Evolutionary conservation across 2,888 invertebrate species (phyloP).

Genomic region (Caenorhabditis sp.): DNA sequence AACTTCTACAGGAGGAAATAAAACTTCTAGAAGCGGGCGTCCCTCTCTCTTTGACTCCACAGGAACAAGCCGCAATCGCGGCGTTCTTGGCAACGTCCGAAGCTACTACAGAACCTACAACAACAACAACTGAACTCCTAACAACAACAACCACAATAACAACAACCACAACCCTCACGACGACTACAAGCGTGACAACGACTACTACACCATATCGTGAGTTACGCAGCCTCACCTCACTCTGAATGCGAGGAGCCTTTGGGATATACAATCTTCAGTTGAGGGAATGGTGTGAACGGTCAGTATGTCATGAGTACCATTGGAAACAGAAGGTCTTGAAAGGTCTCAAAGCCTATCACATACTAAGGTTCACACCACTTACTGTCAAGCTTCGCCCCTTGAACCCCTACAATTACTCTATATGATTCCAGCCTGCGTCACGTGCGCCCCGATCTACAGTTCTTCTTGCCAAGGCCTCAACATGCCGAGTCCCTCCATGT

Average conservation of each 20-base stretch:
- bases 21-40: not conserved
- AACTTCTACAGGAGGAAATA: not conserved
- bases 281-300: too few species aligned
- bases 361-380: too few species aligned
- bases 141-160: not conserved
- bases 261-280: too few species aligned
- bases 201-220: slow-evolving; percentile 10
- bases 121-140: not conserved
- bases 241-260: too few species aligned
- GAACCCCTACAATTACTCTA: too few species aligned
- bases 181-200: not conserved
- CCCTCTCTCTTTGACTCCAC: not conserved
- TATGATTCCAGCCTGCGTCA: slow-evolving; percentile 10
- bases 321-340: too few species aligned
- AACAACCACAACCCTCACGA: not conserved
- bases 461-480: not conserved
- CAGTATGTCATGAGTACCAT: too few species aligned
- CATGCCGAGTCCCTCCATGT: slow-evolving; percentile 10
- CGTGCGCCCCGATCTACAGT: slow-evolving; percentile 2
- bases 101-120: not conserved
- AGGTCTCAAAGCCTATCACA: too few species aligned
- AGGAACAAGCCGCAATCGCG: not conserved
- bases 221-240: too few species aligned
- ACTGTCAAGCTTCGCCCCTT: too few species aligned
- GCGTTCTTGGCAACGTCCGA: not conserved